phyloP scores from a whole-genome alignment of 2,113 vertebrate species.

The Physeter macrocephalus region DNA sequence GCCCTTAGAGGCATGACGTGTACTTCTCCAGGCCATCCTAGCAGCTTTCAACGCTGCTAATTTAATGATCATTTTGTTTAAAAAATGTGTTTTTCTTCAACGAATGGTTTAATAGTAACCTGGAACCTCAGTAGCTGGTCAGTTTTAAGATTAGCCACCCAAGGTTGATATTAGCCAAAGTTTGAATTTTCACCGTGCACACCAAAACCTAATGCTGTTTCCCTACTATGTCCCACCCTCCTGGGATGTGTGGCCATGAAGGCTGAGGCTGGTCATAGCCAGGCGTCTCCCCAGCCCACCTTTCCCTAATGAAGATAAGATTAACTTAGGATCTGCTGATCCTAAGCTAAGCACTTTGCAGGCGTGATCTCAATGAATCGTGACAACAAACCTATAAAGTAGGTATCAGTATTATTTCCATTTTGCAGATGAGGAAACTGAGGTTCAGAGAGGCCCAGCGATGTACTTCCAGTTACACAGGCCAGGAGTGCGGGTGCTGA shows the following conservation, averaged over 20 bases:
- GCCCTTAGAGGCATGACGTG: too few species aligned
- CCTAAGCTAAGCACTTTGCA: background rate
- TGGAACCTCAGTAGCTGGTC: background rate
- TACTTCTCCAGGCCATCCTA: background rate
- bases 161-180: too few species aligned
- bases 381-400: background rate
- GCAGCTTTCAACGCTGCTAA: background rate
- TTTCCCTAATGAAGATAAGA: background rate
- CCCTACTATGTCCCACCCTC: accelerated
- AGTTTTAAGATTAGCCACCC: background rate
- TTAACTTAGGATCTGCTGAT: too few species aligned
- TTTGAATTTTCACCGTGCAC: accelerated
- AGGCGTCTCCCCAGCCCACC: background rate
- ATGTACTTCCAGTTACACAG: background rate
- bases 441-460: background rate
- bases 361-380: background rate
- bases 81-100: background rate
- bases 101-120: background rate
- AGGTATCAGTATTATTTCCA: background rate
- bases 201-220: background rate
- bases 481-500: background rate
- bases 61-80: background rate
- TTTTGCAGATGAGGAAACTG: background rate
- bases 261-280: background rate
- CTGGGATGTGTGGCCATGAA: background rate